Percentiles rank a stretch among this genome's conserved stretches.
phyloP scores from a whole-genome alignment of 2,888 invertebrate species.

The Xiphydria camelus region DNA sequence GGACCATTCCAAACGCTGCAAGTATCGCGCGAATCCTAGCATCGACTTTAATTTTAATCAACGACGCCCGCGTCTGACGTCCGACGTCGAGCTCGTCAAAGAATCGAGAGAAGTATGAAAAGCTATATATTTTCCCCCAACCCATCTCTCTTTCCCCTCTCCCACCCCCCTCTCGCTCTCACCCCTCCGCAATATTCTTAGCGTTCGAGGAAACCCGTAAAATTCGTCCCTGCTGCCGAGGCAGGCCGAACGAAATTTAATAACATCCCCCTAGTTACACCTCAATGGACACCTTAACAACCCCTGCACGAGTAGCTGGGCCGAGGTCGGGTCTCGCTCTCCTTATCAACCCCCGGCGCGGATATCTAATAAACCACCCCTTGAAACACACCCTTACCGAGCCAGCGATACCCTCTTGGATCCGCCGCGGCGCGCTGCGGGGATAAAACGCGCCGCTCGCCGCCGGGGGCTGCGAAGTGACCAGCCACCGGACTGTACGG shows the following conservation, averaged over 20 bases:
- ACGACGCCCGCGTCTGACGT: no score
- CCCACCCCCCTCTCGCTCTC: no score
- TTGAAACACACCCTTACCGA: constrained; percentile 36
- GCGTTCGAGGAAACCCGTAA: constrained; percentile 39
- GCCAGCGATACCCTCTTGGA: constrained; percentile 31
- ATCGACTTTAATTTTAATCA: no score
- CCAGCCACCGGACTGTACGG: constrained; percentile 43
- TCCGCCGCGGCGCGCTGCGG: constrained; percentile 4
- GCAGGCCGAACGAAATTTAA: constrained; percentile 57
- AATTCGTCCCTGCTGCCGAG: constrained; percentile 51
- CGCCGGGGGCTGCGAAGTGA: constrained; percentile 26
- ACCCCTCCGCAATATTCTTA: constrained; percentile 9
- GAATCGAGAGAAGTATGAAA: no score
- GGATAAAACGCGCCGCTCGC: constrained; percentile 4
- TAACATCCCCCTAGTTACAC: constrained; percentile 59
- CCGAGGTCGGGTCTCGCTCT: constrained; percentile 23
- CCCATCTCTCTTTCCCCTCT: no score
- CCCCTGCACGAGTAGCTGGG: constrained; percentile 43
- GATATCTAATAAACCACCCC: constrained; percentile 56
- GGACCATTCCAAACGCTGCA: no score
- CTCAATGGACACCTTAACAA: constrained; percentile 59
- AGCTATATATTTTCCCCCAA: no score
- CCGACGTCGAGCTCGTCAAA: no score
- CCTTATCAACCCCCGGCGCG: constrained; percentile 31
- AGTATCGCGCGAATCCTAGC: no score